A percentile compares a stretch with the other conserved stretches of the same genome.
phyloP scores from a whole-genome alignment of 1,140 invertebrate species.

The Elymnias hypermnestra region DNA sequence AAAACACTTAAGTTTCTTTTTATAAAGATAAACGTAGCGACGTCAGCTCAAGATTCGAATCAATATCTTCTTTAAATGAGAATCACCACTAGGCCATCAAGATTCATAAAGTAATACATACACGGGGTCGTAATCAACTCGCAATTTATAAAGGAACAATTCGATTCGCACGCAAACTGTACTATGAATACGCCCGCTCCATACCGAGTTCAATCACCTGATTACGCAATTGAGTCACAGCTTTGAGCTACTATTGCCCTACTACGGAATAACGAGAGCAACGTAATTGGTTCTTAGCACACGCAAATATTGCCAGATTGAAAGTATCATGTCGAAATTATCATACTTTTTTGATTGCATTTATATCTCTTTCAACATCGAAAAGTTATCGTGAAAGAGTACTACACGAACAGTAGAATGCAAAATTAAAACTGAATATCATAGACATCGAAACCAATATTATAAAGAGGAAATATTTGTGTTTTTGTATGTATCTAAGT shows the following conservation, averaged over 20 bases:
- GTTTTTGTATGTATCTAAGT: no score
- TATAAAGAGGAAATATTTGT: no score
- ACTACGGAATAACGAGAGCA: constrained; percentile 20
- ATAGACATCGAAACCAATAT: no score
- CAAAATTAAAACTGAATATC: no score
- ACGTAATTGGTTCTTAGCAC: constrained; percentile 22
- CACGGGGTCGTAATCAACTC: no score
- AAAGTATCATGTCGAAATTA: constrained; percentile 22
- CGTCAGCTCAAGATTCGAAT: no score
- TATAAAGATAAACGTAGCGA: no score
- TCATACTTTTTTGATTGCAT: constrained; percentile 19
- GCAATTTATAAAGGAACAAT: constrained; percentile 27
- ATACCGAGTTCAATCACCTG: constrained; percentile 47
- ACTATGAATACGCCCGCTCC: constrained; percentile 30
- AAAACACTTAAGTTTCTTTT: no score
- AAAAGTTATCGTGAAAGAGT: neutral
- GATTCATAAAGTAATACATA: no score
- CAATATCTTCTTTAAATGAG: no score
- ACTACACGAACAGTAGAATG: no score
- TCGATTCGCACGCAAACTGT: constrained; percentile 38
- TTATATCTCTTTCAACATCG: constrained; percentile 10
- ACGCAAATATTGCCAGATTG: constrained; percentile 17
- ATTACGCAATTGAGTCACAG: constrained; percentile 37
- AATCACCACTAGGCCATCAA: no score
- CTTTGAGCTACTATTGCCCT: constrained; percentile 25